These are phyloP conservation scores for Enhydra lutris DNA, from an alignment of 2,113 vertebrate species.

Conservation along the genomic window DNA sequence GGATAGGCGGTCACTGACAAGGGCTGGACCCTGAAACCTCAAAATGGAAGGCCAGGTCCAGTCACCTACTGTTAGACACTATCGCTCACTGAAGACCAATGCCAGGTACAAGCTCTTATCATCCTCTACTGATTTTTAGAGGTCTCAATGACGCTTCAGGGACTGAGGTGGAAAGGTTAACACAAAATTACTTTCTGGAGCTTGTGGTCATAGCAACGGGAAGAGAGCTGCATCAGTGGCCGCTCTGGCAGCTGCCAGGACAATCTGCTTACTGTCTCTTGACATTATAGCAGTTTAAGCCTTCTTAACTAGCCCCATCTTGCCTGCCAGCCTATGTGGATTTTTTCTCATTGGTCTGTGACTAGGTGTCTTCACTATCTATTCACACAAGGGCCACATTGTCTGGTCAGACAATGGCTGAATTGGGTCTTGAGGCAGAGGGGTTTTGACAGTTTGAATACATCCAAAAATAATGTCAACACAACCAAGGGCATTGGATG, in stretches of 20 bases:
- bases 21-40: not conserved
- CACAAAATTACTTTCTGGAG: constrained; percentile 40
- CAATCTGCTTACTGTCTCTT: not conserved
- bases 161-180: constrained; percentile 42
- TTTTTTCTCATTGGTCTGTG: not conserved
- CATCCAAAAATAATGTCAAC: not conserved
- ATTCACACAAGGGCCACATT: not conserved
- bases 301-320: not conserved
- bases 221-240: not conserved
- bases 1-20: not conserved
- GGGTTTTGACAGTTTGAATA: constrained; percentile 18
- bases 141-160: constrained; percentile 21
- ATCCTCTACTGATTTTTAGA: not conserved
- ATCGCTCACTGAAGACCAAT: not conserved
- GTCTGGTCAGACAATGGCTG: constrained; percentile 1
- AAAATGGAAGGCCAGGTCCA: not conserved
- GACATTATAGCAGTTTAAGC: not conserved
- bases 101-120: not conserved
- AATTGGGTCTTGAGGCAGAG: not conserved
- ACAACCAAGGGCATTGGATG: not conserved
- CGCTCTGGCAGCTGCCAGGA: not conserved
- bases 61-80: not conserved
- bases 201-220: constrained; percentile 2
- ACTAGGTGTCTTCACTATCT: not conserved
- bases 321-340: not conserved